Base-by-base conservation (phyloP, 2,888 invertebrate genomes). In the Caradrina kadenii region DNA sequence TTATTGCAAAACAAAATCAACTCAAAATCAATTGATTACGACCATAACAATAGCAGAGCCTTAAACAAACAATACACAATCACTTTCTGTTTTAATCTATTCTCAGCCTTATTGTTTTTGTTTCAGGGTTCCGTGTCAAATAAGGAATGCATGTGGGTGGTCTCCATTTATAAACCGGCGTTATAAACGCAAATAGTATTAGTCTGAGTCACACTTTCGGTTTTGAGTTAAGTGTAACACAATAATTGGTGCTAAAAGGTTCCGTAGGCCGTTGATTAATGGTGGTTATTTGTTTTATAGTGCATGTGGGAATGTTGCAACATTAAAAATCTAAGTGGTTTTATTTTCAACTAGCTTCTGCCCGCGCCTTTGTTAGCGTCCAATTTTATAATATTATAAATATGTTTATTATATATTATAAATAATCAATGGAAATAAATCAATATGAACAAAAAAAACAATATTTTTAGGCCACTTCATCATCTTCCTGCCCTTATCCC, bases 181-280 rank as follows among this genome's bases (percentile, higher is more conserved):
- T 56, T 73, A 45, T 22, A 59, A 59, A 65, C 56, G 58, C 50
- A 69, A 73, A 80, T 69, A 69, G 39, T 73, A 83, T 86, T 83
- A 77, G 76, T 85, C 71, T 82, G 76, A 83, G 76, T 85, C 84
- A 85, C 81, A 83, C 74, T 84, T 81, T 80, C 73, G 69, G 58
- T 80, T 81, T 81, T 72, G 54, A 67, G 70, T 63, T 72, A 52
- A 71, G 68, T 69, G 31, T 63, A 74, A 72, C 65, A 72, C 35
- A 54, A 79, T 72, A n/a, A 69, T 42, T 63, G 67, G 45, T 42
- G 26, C 50, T 59, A 61, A 62, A 77, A 71, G 63, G 78, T 79
- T 82, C 66, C 48, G 53, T 76, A 67, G 56, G 66, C 10, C 52
- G 59, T 58, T 76, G 63, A 68, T 61, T 54, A 63, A 66, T 76